Base-by-base conservation (phyloP, 2,797 vertebrate genomes). In the Phrynocephalus guinanensis region DNA sequence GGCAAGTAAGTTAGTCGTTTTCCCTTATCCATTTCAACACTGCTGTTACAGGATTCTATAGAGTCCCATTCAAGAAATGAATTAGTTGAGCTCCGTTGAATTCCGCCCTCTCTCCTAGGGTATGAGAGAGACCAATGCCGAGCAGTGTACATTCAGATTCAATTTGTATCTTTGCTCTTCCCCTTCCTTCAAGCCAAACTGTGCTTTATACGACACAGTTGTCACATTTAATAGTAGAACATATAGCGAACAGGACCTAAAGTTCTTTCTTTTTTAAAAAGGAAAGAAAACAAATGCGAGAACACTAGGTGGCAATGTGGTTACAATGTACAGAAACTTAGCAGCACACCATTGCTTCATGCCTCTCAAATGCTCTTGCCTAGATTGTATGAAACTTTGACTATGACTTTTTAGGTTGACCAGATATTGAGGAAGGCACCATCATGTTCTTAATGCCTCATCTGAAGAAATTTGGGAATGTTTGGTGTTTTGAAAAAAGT, bases 231-330 rank as follows among this genome's bases (percentile, higher is more conserved):
- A 72, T 30, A 50, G 68, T 5, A 73, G 20, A 72, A 71, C 50
- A 44, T 50, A 83, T 15, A 11, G 18, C 71, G 44, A 18, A 11
- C 44, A 13, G 48, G n/a, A 66, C 6, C 30, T 24, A n/a, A 52
- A 56, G 52, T 63, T 63, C 38, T 26, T 76, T 18, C 38, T 26
- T 76, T 18, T 56, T 60, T 73, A 77, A 77, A 83, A 24, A 16
- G 0, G 1, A 15, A 30, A 56, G 1, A 63, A 63, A 63, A 63
- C 3, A 63, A 63, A 63, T 18, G 60, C 60, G 20, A 33, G 86
- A 93, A 89, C 97, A 93, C 95, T 96, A 96, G 97, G 96, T 97
- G 97, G 96, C 96, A 97, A 87, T 97, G 91, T 97, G 96, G 96
- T 85, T 93, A 95, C 94, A 95, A 96, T 5, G 86, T 13, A 67